Base-by-base conservation (phyloP, 64 coral and sea anemone species). In the Trachythela sp. region DNA sequence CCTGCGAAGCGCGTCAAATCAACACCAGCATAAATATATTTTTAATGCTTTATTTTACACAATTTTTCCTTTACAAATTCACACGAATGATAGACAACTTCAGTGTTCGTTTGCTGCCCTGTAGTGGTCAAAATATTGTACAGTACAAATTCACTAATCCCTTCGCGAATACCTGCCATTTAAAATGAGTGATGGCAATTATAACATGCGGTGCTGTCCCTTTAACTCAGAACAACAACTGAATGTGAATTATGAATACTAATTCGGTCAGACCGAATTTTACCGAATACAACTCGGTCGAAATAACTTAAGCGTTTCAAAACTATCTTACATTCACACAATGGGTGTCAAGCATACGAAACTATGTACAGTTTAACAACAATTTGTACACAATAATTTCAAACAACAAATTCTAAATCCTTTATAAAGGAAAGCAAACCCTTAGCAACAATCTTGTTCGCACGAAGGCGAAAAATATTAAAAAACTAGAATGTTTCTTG, bases 281-380 rank as follows among this genome's bases (percentile, higher is more conserved):
- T 9, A 49, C 48, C 49, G 49, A 52, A 8, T 15, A 52, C 8
- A 52, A 52, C 49, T 64, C 56, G 17, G 56, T 18, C 20, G 26
- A 64, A 64, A 64, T 64, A 64, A 64, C 56, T 64, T 64, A 64
- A 52, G 22, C 6, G 56, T 27, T 64, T 64, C 4, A 64, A 64
- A 64, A 64, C 56, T 64, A 64, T 64, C 56, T 64, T 64, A 64
- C 56, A 64, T 64, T 64, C 11, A 45, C 42, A 45, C 42, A 45
- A 45, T 64, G 56, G 20, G 56, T 64, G 56, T 64, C 56, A 26
- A 64, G 42, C 42, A 64, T 20, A 64, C 20, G 20, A 64, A n/a
- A 64, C 75, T 80, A 80, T 80, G 2, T 80, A 80, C 75, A 80
- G 20, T 68, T 35, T 80, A 13, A 80, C 75, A 80, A 35, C 31